Evolutionary conservation across 2,888 invertebrate genomes (phyloP), one percentile per base, ranked within the genome.

Genomic region (Epinotia bilunana): DNA sequence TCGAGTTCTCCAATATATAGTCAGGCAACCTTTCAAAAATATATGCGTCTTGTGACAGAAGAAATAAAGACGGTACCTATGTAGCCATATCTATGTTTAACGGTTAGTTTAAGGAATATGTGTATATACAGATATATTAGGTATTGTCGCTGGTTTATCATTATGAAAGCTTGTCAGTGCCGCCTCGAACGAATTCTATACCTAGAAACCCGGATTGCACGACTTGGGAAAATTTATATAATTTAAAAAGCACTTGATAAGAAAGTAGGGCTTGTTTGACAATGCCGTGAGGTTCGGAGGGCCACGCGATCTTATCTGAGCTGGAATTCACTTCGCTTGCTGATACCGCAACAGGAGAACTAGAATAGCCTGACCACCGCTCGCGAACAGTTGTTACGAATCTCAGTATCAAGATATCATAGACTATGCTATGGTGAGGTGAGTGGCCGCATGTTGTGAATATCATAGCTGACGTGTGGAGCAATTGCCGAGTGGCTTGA

Each of bases 201-300:
- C n/a, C 13, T n/a, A 55, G 18, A 61, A 49, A 46, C n/a, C 49
- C 64, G 3, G n/a, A 20, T 60, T 61, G 13, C 4, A 58, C 20
- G 53, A 33, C 53, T 60, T 61, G 39, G 13, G 39, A 60, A 67
- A 53, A 9, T 60, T 53, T 43, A 18, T 43, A 46, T 23, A 57
- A 16, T 74, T 71, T 33, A 65, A 43, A 60, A 74, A 53, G 28
- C 39, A 11, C 18, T 33, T 67, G 65, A 71, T 75, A 67, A 75
- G 75, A 75, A 71, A 67, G 65, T 75, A 46, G 75, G 75, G 65
- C 71, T 74, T 61, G 71, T 75, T 67, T 75, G 71, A 61, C 65
- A 64, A 70, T 57, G 60, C 28, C 49, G n/a, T 61, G 18, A 28
- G 71, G 71, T 61, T 46, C 39, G 53, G 28, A 58, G 55, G 70